Conservation (phyloP, 2,113 vertebrate genomes). For the Rutilus rutilus region DNA sequence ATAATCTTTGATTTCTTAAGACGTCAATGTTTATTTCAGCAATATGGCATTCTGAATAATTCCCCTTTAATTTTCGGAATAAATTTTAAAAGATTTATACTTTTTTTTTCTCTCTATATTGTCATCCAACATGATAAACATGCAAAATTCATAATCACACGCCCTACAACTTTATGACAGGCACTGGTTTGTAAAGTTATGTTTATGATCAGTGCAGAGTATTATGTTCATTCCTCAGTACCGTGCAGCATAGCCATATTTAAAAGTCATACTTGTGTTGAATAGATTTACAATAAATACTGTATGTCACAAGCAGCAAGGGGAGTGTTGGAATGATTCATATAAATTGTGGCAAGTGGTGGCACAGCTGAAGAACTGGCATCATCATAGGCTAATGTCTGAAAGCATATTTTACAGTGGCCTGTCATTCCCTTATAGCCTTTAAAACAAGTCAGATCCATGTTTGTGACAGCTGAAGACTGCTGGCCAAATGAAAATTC, state of each 20-base stretch:
- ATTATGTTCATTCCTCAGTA: slow-evolving; percentile 13
- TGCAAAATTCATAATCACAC: slow-evolving; percentile 7
- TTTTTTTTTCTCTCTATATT: not conserved
- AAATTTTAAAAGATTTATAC: not conserved
- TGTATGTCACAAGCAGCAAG: slow-evolving; percentile 10
- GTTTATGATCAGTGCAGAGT: slow-evolving; percentile 1
- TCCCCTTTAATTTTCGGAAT: not conserved
- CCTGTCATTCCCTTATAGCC: slow-evolving; percentile 45
- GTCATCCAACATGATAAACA: not conserved
- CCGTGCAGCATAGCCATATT: not conserved
- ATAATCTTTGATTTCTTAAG: not conserved
- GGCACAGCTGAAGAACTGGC: slow-evolving; percentile 38
- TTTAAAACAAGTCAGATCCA: slow-evolving; percentile 43
- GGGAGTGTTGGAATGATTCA: slow-evolving; percentile 42
- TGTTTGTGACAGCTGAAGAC: slow-evolving; percentile 51
- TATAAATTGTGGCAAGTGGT: slow-evolving; percentile 46
- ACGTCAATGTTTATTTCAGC: not conserved
- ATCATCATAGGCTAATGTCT: slow-evolving; percentile 49
- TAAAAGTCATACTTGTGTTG: slow-evolving; percentile 16
- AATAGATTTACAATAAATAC: slow-evolving; percentile 36
- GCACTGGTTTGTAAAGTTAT: slow-evolving; percentile 3
- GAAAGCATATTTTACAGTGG: slow-evolving; percentile 54
- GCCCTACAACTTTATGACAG: slow-evolving; percentile 16
- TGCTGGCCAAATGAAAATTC: slow-evolving; percentile 44
- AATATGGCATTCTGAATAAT: slow-evolving; percentile 5